These are phyloP conservation scores for Oncorhynchus clarkii DNA, from an alignment of 2,113 vertebrate genomes.

Conservation along the genomic window DNA sequence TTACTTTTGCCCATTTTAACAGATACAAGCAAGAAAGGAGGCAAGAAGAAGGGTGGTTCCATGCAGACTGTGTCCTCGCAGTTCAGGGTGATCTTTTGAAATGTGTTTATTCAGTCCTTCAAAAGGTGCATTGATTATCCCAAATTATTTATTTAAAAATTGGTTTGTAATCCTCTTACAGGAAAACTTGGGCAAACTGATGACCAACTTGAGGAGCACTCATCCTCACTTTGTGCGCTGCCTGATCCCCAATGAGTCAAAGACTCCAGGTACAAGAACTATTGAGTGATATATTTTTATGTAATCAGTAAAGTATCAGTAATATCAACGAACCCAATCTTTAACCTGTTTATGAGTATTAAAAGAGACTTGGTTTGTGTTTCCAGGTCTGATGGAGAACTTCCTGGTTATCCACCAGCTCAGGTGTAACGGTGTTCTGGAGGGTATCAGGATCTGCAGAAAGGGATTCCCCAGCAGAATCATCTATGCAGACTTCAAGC, in stretches of 20 bases:
- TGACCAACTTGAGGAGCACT: constrained; percentile 79
- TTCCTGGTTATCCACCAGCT: constrained; percentile 79
- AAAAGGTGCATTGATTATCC: neutral
- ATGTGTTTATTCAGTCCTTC: neutral
- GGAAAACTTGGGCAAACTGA: constrained; percentile 84
- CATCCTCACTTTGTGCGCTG: constrained; percentile 84
- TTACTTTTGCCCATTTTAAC: constrained; percentile 50
- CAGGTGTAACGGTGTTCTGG: constrained; percentile 78
- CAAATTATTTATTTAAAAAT: neutral
- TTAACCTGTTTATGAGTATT: neutral
- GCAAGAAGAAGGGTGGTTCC: constrained; percentile 74
- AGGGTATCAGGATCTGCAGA: constrained; percentile 83
- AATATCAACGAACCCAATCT: neutral
- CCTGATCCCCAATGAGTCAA: constrained; percentile 84
- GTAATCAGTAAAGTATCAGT: neutral
- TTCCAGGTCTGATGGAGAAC: constrained; percentile 78
- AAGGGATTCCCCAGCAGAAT: constrained; percentile 86
- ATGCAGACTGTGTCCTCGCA: constrained; percentile 87
- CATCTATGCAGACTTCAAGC: constrained; percentile 81
- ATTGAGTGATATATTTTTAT: neutral
- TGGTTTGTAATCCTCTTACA: constrained; percentile 38
- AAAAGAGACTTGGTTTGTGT: neutral
- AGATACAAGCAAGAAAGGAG: neutral
- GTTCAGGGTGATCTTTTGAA: constrained; percentile 66
- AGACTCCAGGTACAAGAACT: constrained; percentile 73